Base-by-base conservation (phyloP, 2,113 vertebrate species). In the Callipepla californica region DNA sequence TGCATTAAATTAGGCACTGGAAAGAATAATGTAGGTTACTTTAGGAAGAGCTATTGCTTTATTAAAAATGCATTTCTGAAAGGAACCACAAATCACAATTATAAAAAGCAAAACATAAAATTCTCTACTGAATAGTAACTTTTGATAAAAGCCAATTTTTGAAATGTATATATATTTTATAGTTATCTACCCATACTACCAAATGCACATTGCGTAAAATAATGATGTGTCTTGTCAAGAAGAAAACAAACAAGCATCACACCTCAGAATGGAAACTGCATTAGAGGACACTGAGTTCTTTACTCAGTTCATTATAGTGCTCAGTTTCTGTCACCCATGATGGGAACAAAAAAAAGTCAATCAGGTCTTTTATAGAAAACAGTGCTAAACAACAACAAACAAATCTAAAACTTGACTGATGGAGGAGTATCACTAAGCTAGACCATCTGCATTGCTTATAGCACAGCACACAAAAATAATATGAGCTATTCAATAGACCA, bases 31-130 rank as follows among this genome's bases (percentile, higher is more conserved):
- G 91, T 79, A 90, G 83, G 75, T 95, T 96, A 91, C 78, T 96
- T 94, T 94, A 77, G 59, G 72, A 96, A 96, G 95, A 95, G 69
- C 69, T 96, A 96, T 95, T 90, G 94, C 96, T 96, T 96, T 96
- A 96, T 97, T 96, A 96, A 96, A 94, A 95, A 96, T 94, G 73
- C 72, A 80, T 96, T 96, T 94, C 69, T 96, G 95, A 97, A 96
- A 95, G 59, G 63, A 30, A 85, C 51, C 72, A 94, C 75, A 96
- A 97, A 94, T 93, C 89, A 94, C 89, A 95, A 91, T 95, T 96
- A 97, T 50, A 94, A 92, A 97, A 96, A 94, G 93, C 90, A 94
- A 88, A 91, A 61, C 78, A 80, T 70, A 90, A 95, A 94, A 94
- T 90, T 86, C 93, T 94, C 93, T 85, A 72, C 89, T 96, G 93